Conservation (phyloP, 2,797 vertebrate species). For the Anableps anableps region DNA sequence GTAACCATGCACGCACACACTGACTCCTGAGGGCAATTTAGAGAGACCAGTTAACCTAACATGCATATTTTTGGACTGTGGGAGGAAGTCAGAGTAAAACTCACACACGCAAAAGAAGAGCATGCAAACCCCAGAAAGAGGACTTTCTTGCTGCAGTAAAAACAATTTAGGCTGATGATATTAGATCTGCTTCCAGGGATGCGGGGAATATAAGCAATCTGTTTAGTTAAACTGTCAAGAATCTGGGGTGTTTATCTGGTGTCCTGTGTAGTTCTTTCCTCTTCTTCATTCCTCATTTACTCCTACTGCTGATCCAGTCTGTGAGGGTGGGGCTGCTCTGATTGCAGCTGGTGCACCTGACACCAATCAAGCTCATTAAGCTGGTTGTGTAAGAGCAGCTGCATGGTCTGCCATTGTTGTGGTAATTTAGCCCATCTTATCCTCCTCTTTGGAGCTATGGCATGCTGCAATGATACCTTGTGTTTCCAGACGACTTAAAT, state of each 20-base stretch:
- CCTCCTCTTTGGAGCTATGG: not conserved
- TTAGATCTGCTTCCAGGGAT: not conserved
- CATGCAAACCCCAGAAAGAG: not conserved
- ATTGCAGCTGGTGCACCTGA: not conserved
- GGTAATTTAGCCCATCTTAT: not conserved
- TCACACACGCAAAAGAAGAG: not conserved
- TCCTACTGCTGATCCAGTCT: not conserved
- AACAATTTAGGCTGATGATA: not conserved
- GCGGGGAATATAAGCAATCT: not conserved
- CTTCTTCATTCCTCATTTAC: not conserved
- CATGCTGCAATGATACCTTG: not conserved
- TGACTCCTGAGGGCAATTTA: not conserved
- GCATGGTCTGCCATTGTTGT: not conserved
- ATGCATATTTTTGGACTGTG: not conserved
- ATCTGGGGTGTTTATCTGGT: not conserved
- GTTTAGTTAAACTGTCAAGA: not conserved
- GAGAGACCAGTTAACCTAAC: not conserved
- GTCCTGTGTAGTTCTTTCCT: not conserved
- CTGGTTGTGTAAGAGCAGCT: not conserved
- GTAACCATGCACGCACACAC: not conserved
- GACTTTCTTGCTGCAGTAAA: not conserved
- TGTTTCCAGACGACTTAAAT: not conserved
- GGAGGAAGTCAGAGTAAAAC: not conserved
- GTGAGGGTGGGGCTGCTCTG: not conserved
- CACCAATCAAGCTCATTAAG: not conserved